Evolutionary conservation across 2,888 invertebrate species (phyloP).

Genomic region (Abrostola tripartita): DNA sequence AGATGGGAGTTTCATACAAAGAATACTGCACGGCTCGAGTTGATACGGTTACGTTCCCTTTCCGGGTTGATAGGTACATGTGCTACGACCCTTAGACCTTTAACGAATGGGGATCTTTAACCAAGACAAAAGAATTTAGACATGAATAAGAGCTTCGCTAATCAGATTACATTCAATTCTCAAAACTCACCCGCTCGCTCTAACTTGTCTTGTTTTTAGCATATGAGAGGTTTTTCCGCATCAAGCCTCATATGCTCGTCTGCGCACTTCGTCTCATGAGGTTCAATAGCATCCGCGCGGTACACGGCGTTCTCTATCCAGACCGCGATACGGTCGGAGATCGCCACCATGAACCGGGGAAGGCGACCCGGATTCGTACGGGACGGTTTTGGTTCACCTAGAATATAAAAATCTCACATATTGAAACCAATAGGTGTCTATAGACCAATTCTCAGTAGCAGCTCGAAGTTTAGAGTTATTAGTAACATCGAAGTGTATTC

Average conservation of each 20-base stretch:
- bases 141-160: neutral
- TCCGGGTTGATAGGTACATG: too few species aligned
- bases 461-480: too few species aligned
- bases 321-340: slow-evolving; percentile 85
- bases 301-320: slow-evolving; percentile 86
- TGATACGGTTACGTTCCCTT: too few species aligned
- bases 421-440: neutral
- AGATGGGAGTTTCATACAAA: too few species aligned
- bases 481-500: too few species aligned
- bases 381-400: slow-evolving; percentile 82
- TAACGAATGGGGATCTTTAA: too few species aligned
- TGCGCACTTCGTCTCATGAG: slow-evolving; percentile 60
- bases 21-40: too few species aligned
- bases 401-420: neutral
- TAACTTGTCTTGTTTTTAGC: slow-evolving; percentile 35
- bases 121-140: neutral
- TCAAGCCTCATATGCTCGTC: slow-evolving; percentile 81
- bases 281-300: slow-evolving; percentile 78
- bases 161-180: neutral
- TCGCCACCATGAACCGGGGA: slow-evolving; percentile 86
- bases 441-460: neutral
- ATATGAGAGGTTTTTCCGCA: slow-evolving; percentile 71
- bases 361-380: slow-evolving; percentile 81
- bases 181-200: slow-evolving; percentile 25
- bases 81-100: too few species aligned